Base-by-base conservation (phyloP, 1,140 invertebrate genomes). In the Drosophila grimshawi region DNA sequence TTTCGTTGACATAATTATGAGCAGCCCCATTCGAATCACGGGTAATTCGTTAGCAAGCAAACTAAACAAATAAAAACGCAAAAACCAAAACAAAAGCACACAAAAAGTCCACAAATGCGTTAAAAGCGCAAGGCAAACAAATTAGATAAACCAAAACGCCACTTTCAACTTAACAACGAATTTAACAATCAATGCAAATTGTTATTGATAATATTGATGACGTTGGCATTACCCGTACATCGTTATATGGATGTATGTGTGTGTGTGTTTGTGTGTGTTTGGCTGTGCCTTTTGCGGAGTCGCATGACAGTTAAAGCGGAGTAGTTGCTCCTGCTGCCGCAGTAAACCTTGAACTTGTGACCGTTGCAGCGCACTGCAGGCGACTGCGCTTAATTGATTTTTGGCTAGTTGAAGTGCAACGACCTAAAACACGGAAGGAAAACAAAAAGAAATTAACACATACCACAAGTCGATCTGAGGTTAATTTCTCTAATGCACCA, bases 21-120 rank as follows among this genome's bases (percentile, higher is more conserved):
- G 63, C 32, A 37, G 33, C 60, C 76, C 78, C 46, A 53, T 72
- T 72, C 39, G 41, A 82, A 88, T 86, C 79, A 79, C 83, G 79
- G 88, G 71, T 86, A 86, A 86, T 82, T 86, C 64, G 82, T 86
- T 79, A 88, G 76, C 76, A 81, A 78, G 82, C 83, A 88, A 88
- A 86, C 82, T 79, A 66, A 52, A 68, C 71, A 81, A 75, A 19
- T 19, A 19, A 19, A 19, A 19, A 19, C 19, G 19, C 19, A 19
- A 19, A 19, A 19, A 61, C 52, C 78, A 70, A 68, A 81, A 62
- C 57, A 57, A 83, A 75, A 19, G 19, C 19, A 19, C 19, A 19
- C 19, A 19, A 19, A 19, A 19, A 19, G 19, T 19, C 19, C 80
- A 86, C 60, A 80, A 48, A 45, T 37, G 7, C 10, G 32, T 37